phyloP scores from a whole-genome alignment of 1,140 invertebrate genomes.

The Medauroidea extradentata region DNA sequence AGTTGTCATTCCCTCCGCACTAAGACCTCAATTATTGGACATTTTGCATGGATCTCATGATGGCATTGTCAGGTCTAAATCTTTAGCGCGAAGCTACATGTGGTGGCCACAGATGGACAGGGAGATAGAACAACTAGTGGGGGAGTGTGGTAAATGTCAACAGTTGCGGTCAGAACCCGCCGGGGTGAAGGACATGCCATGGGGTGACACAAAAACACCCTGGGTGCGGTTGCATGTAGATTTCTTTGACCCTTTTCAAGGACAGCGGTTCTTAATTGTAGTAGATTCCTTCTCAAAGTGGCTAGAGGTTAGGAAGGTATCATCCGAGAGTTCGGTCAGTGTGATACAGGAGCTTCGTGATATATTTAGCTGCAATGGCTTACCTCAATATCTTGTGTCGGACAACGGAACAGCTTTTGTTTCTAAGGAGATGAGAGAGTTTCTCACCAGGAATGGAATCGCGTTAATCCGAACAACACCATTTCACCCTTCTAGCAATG shows the following conservation, averaged over 20 bases:
- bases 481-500: slow-evolving; percentile 27
- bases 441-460: slow-evolving; percentile 21
- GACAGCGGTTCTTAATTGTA: slow-evolving; percentile 12
- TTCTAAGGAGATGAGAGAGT: slow-evolving; percentile 25
- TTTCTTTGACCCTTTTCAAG: slow-evolving; percentile 27
- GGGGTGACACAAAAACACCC: neutral
- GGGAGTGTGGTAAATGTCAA: slow-evolving; percentile 17
- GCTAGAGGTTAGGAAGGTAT: slow-evolving; percentile 32
- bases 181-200: neutral
- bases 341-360: slow-evolving; percentile 17
- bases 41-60: slow-evolving; percentile 36
- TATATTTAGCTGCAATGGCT: slow-evolving; percentile 20
- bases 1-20: slow-evolving; percentile 28
- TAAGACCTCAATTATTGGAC: slow-evolving; percentile 24
- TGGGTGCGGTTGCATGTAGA: slow-evolving; percentile 39
- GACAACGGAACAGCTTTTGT: slow-evolving; percentile 31
- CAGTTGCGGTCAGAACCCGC: slow-evolving; percentile 1
- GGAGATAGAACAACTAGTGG: slow-evolving; percentile 28
- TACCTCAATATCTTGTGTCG: slow-evolving; percentile 21
- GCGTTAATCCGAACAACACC: slow-evolving; percentile 20
- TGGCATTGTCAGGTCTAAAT: slow-evolving; percentile 40
- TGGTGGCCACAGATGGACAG: slow-evolving; percentile 41
- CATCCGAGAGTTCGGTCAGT: slow-evolving; percentile 3
- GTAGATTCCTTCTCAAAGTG: slow-evolving; percentile 41
- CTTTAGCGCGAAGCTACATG: slow-evolving; percentile 33